These are phyloP conservation scores for Apis cerana DNA, from an alignment of 1,140 invertebrate species.

Conservation along the genomic window DNA sequence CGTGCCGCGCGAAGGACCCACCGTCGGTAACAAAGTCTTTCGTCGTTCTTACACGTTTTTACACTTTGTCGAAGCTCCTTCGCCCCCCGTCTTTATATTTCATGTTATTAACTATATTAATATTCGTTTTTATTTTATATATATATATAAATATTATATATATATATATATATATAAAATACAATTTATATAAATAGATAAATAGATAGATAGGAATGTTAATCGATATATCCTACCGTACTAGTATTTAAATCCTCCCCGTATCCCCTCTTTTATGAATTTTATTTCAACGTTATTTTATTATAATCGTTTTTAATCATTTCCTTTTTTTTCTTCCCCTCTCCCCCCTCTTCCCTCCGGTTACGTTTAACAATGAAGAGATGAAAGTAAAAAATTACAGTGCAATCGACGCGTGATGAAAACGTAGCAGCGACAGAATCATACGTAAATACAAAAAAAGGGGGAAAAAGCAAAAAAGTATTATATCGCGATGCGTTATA, in stretches of 20 bases:
- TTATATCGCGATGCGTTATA: constrained; percentile 5
- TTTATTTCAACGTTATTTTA: not conserved
- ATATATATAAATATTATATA: not conserved
- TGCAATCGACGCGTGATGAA: not conserved
- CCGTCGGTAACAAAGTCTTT: constrained; percentile 48
- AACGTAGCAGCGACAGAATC: not conserved
- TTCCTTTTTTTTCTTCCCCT: not conserved
- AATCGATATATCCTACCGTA: not conserved
- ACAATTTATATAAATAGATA: no score
- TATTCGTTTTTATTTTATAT: constrained; percentile 2
- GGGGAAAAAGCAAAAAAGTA: not conserved
- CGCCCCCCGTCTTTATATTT: constrained; percentile 20
- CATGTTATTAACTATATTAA: not conserved
- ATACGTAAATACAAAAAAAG: not conserved
- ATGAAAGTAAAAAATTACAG: not conserved
- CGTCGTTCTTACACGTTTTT: constrained; percentile 30
- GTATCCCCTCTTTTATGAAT: not conserved
- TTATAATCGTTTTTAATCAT: not conserved
- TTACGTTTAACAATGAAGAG: not conserved
- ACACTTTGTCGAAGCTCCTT: constrained; percentile 27
- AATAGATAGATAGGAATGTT: not conserved
- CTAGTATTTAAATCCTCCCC: not conserved
- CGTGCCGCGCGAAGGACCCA: constrained; percentile 54
- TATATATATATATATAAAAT: no score
- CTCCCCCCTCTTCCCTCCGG: no score